phyloP scores from a whole-genome alignment of 2,113 vertebrate species.

The Glareola pratincola region DNA sequence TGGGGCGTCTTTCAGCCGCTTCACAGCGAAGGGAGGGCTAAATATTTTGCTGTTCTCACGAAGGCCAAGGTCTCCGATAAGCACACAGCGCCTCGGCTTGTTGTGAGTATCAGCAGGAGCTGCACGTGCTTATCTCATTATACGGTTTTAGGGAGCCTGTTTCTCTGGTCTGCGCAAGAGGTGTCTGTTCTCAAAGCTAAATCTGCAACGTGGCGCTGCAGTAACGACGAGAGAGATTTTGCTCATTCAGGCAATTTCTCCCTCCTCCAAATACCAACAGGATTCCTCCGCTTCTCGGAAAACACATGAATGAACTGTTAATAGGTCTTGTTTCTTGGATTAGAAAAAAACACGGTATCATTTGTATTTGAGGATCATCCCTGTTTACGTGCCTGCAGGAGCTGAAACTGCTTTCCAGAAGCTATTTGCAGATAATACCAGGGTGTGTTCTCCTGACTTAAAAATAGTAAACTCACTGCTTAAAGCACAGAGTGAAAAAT shows the following conservation, averaged over 20 bases:
- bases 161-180: slow-evolving; percentile 8
- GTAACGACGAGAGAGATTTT: not conserved
- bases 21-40: not conserved
- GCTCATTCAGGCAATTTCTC: slow-evolving; percentile 4
- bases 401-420: not conserved
- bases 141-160: not conserved
- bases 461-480: not conserved
- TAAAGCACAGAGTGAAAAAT: not conserved
- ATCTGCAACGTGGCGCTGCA: not conserved
- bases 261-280: not conserved
- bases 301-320: not conserved
- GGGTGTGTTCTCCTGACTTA: not conserved
- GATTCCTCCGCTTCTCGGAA: slow-evolving; percentile 11
- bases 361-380: not conserved
- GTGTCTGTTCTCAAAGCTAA: slow-evolving; percentile 14
- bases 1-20: not conserved
- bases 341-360: not conserved
- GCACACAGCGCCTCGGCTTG: fast-evolving
- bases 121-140: not conserved
- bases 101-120: not conserved
- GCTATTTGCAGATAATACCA: not conserved
- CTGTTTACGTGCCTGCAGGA: not conserved
- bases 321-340: not conserved
- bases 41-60: not conserved
- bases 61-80: slow-evolving; percentile 8